Evolutionary conservation across 2,113 vertebrate genomes (phyloP).

Genomic region (Oncorhynchus gorbuscha): DNA sequence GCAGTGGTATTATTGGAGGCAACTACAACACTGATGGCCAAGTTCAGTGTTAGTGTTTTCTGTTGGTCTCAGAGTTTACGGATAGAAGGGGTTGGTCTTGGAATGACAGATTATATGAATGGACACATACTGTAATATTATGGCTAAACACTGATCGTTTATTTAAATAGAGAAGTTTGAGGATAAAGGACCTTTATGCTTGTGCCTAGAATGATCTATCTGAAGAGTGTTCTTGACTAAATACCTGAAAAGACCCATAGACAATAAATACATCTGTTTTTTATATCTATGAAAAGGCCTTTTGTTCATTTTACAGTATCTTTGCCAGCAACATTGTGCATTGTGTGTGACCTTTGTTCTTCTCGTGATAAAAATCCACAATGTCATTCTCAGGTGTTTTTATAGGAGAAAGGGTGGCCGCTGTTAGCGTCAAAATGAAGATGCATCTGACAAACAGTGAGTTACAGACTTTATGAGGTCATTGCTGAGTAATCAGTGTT

Average conservation of each 20-base stretch:
- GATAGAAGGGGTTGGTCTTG: constrained; percentile 3
- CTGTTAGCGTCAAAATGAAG: constrained; percentile 25
- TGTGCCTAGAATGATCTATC: constrained; percentile 42
- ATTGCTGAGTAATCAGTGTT: constrained; percentile 33
- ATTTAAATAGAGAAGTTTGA: not conserved
- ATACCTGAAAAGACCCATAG: not conserved
- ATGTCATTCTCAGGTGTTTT: constrained; percentile 23
- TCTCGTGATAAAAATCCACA: not conserved
- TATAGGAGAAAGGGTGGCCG: constrained; percentile 7
- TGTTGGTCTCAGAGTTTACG: constrained; percentile 12
- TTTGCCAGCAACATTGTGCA: not conserved
- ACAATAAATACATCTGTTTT: no score
- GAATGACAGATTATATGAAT: constrained; percentile 14
- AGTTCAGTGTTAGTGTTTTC: constrained; percentile 38
- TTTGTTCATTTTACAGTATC: not conserved
- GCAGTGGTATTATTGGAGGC: constrained; percentile 53
- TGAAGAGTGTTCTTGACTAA: not conserved
- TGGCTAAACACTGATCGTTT: constrained; percentile 38
- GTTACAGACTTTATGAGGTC: constrained; percentile 35
- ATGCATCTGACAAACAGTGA: constrained; percentile 40
- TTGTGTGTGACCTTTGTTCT: constrained; percentile 1
- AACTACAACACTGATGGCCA: constrained; percentile 45
- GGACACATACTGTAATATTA: constrained; percentile 37
- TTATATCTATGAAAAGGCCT: not conserved
- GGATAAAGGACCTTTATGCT: constrained; percentile 23